phyloP scores from a whole-genome alignment of 2,888 invertebrate species.

The Muschampia plurimacula region DNA sequence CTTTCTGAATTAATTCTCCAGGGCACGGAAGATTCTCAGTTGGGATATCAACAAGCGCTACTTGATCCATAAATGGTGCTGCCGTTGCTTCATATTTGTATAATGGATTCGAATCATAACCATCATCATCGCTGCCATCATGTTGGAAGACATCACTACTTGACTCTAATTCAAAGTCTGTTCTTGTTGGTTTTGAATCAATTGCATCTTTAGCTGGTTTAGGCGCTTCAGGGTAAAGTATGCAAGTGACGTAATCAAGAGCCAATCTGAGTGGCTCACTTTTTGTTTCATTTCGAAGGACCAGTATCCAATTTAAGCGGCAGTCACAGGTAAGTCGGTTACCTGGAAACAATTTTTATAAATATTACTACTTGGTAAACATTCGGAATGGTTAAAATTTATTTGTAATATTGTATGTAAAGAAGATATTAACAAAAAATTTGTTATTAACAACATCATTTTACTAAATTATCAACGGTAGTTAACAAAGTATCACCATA shows the following conservation, averaged over 20 bases:
- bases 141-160: slow-evolving; percentile 58
- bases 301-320: slow-evolving; percentile 91
- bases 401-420: not conserved
- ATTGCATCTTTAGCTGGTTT: slow-evolving; percentile 43
- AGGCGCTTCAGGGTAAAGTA: slow-evolving; percentile 50
- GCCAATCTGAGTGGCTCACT: slow-evolving; percentile 88
- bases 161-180: slow-evolving; percentile 57
- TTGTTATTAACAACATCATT: too few relatives aligned
- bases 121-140: slow-evolving; percentile 59
- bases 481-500: too few relatives aligned
- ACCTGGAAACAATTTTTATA: slow-evolving; percentile 81
- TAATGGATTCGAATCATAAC: slow-evolving; percentile 55
- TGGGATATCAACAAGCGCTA: slow-evolving; percentile 64
- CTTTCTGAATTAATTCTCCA: slow-evolving; percentile 62
- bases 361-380: not conserved
- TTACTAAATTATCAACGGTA: too few relatives aligned
- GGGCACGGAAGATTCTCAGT: slow-evolving; percentile 68
- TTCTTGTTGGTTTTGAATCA: slow-evolving; percentile 47
- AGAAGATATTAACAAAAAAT: too few relatives aligned
- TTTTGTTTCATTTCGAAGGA: slow-evolving; percentile 90
- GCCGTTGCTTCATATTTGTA: slow-evolving; percentile 65
- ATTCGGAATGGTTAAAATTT: too few relatives aligned
- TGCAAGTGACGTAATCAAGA: slow-evolving; percentile 89
- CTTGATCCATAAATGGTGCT: slow-evolving; percentile 61
- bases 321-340: slow-evolving; percentile 93